Conservation (phyloP, 1,140 invertebrate genomes). For the Neotoxoptera formosana region DNA sequence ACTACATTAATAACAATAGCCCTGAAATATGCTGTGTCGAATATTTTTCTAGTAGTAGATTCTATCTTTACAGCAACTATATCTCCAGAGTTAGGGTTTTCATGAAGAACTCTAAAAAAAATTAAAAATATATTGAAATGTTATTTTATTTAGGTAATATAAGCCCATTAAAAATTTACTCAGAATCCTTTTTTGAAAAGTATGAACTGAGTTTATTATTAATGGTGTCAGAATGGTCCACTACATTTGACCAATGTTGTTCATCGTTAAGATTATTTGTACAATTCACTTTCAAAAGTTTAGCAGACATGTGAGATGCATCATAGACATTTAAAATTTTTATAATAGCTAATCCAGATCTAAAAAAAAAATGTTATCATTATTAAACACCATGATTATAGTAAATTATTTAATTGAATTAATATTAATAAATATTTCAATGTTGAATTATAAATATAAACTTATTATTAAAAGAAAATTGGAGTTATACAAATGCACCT, state of each 20-base stretch:
- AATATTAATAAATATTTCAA: not conserved
- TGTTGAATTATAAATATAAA: not conserved
- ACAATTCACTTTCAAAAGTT: slow-evolving; percentile 39
- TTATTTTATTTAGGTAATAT: not conserved
- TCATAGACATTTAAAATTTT: slow-evolving; percentile 46
- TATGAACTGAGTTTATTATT: not conserved
- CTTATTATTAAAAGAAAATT: not conserved
- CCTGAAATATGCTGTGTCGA: not conserved
- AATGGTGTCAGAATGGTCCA: not conserved
- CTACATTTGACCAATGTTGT: not conserved
- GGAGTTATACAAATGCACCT: not conserved
- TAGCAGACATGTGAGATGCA: slow-evolving; percentile 42
- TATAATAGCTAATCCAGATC: slow-evolving; percentile 43
- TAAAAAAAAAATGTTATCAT: not conserved
- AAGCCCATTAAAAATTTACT: not conserved
- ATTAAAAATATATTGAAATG: not conserved
- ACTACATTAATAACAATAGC: not conserved
- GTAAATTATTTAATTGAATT: not conserved
- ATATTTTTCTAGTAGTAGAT: not conserved
- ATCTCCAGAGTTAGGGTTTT: not conserved
- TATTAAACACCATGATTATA: not conserved
- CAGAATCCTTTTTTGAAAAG: not conserved
- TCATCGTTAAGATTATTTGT: slow-evolving; percentile 36
- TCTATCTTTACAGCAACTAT: not conserved
- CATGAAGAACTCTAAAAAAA: slow-evolving; percentile 17